Base-by-base conservation (phyloP, 2,113 vertebrate species). In the Etheostoma cragini region DNA sequence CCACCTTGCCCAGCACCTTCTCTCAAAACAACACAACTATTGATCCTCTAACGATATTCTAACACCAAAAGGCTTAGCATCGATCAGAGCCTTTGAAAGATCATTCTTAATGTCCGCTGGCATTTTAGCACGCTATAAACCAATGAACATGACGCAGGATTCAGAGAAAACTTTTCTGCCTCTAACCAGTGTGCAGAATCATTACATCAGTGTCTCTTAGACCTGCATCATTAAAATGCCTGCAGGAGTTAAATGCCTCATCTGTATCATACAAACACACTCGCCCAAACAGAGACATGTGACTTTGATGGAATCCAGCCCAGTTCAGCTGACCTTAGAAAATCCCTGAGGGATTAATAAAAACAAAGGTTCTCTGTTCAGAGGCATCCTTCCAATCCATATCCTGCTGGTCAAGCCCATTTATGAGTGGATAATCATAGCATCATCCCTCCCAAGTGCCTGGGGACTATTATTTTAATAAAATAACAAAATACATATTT, bases 281-380 rank as follows among this genome's bases (percentile, higher is more conserved):
- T 66, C 65, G 47, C 82, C 73, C 74, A 78, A 87, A 82, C 45
- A 82, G 58, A 63, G 49, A 82, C 89, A 91, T 88, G 87, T 91
- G 87, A 88, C 76, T 79, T 60, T 86, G 81, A 87, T 85, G 86
- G 80, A 89, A 83, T 75, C 30, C 52, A 82, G 77, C 78, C 84
- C 87, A 88, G 76, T 16, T 85, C 80, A 76, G 72, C 70, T 86
- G 88, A 91, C 88, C 82, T 89, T 88, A 87, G 61, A 88, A 86
- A 89, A 87, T 88, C 88, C 87, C 87, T 53, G 58, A 78, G 87
- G 90, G 84, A 85, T 89, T 88, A 86, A 85, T 83, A 86, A 88
- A 78, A 87, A 90, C 88, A 91, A 92, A 74, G 80, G 87, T 73
- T 87, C 64, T 78, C 81, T 90, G 72, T 91, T 88, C 75, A 49